Base-by-base conservation (phyloP, 2,888 invertebrate genomes). In the Molorchus minor region DNA sequence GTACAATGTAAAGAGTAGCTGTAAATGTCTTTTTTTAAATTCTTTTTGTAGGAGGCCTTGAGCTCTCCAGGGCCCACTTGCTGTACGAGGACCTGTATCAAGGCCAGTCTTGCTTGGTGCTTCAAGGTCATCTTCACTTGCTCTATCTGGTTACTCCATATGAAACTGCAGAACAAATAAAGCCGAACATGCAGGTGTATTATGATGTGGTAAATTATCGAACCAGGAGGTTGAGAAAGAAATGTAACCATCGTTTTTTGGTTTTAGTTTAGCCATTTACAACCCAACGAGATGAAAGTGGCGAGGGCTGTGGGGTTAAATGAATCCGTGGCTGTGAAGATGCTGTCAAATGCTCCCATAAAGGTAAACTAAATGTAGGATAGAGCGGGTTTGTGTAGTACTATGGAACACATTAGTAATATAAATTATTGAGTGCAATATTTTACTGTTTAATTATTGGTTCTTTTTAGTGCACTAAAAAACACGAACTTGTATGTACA, bases 131-230 rank as follows among this genome's bases (percentile, higher is more conserved):
- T 73, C 84, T 96, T 30, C 98, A 98, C 80, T 83, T 98, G 15
- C 82, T 98, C 47, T 96, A 92, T 82, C 82, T 97, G 25, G 90
- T 96, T 54, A 91, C 94, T 15, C 92, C 93, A 10, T 88, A 93
- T 76, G 89, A 91, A 72, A 78, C 87, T 58, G 79, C 83, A 1
- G 84, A 84, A 46, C 83, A 84, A 51, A 77, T 89, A 15, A 81
- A 79, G 44, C 86, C 85, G 0, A 76, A 82, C 29, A 82, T 82
- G 59, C 73, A 79, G 40, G 76, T 83, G 44, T 90, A 87, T 72
- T 88, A 88, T 72, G 81, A 84, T 20, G 79, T 88, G 79, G 89
- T 89, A 78, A 81, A 17, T 35, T 21, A 21, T 20, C 13, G 2
- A n/a, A 25, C 8, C 12, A 10, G 8, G 38, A 10, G 13, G 20